phyloP scores from a whole-genome alignment of 23 tunicate species.

The Styela clava region DNA sequence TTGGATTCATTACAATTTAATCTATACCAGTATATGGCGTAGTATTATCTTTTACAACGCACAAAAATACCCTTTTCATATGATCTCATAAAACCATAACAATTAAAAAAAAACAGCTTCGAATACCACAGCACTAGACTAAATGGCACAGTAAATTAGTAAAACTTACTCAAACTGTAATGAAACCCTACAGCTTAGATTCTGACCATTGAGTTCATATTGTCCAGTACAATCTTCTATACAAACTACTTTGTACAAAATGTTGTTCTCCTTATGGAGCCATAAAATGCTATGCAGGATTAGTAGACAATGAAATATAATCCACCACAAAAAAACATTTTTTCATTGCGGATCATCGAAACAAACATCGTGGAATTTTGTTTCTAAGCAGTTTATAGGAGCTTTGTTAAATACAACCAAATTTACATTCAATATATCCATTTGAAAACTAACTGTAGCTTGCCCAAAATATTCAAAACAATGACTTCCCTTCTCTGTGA shows the following conservation, averaged over 20 bases:
- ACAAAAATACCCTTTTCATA: no score
- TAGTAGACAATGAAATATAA: neutral
- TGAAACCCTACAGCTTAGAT: no score
- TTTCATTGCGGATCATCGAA: neutral
- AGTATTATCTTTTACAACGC: no score
- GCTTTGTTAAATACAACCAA: neutral
- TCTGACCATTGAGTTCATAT: no score
- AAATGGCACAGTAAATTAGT: no score
- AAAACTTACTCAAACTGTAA: no score
- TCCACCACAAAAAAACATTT: neutral
- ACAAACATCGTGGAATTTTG: neutral
- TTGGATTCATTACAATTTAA: no score
- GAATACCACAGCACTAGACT: no score
- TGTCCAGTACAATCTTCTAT: conserved; percentile 21
- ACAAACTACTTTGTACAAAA: conserved; percentile 6
- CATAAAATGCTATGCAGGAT: neutral
- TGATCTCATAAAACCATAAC: no score
- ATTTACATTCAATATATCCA: neutral
- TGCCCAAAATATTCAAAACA: neutral
- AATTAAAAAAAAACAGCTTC: no score
- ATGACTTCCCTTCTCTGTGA: neutral
- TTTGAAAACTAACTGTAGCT: conserved; percentile 16
- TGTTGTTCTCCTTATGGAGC: neutral
- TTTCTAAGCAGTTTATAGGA: neutral
- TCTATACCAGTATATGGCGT: no score